phyloP scores from a whole-genome alignment of 2,888 invertebrate genomes.

The Quadroppia sp. region DNA sequence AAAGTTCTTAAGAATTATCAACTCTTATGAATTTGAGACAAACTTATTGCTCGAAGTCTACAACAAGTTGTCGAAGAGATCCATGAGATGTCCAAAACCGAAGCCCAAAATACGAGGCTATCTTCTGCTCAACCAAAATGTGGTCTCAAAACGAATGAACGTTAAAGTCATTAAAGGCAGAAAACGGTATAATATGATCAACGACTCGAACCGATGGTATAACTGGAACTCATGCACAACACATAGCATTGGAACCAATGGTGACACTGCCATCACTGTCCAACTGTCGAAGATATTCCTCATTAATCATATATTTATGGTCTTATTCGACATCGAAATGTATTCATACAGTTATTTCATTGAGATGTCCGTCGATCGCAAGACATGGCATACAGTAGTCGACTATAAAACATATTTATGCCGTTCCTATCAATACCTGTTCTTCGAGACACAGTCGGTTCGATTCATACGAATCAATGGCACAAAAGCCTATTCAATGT shows the following conservation, averaged over 20 bases:
- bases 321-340: slow-evolving; percentile 90
- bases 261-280: too few relatives aligned
- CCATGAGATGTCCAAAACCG: slow-evolving; percentile 70
- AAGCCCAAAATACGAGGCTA: slow-evolving; percentile 77
- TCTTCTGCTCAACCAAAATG: slow-evolving; percentile 78
- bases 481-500: slow-evolving; percentile 91
- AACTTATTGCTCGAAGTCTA: slow-evolving; percentile 83
- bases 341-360: slow-evolving; percentile 77
- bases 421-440: slow-evolving; percentile 93
- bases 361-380: slow-evolving; percentile 84
- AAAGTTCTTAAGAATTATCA: slow-evolving; percentile 54
- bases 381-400: slow-evolving; percentile 87
- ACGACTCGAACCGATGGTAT: slow-evolving; percentile 84
- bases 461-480: slow-evolving; percentile 64
- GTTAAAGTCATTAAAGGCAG: slow-evolving; percentile 86
- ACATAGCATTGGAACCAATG: too few relatives aligned
- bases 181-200: slow-evolving; percentile 87
- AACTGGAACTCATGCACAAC: too few relatives aligned
- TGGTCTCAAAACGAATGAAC: slow-evolving; percentile 73
- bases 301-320: slow-evolving; percentile 84
- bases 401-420: slow-evolving; percentile 90
- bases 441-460: slow-evolving; percentile 83
- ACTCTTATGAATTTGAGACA: slow-evolving; percentile 81
- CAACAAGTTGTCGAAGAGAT: slow-evolving; percentile 77
- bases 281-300: too few relatives aligned